Base-by-base conservation (phyloP, 2,797 vertebrate species). In the Alectoris magna region DNA sequence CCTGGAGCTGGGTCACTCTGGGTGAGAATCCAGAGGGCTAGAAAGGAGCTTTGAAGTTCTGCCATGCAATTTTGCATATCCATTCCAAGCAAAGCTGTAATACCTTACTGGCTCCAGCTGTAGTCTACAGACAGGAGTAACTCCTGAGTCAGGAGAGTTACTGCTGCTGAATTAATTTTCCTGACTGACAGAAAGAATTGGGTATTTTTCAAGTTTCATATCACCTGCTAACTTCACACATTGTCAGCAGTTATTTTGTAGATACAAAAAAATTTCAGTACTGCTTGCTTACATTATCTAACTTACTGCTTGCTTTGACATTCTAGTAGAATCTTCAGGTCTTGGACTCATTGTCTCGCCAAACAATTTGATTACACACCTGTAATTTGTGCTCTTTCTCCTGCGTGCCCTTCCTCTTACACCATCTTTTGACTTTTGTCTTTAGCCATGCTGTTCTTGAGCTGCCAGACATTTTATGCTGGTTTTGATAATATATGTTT, bases 241-340 rank as follows among this genome's bases (percentile, higher is more conserved):
- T 80, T 72, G 78, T 87, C 71, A 64, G 64, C 68, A 89, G 67
- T 36, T 79, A 51, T 58, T 59, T 81, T 11, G 0, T 24, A 70
- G 24, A 93, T 83, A 87, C 74, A 55, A 29, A 55, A 84, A 72
- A 73, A 79, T 81, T 84, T 89, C 85, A 74, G 59, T 76, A 73
- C 59, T 69, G 31, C 90, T 68, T 91, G 41, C 75, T 79, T 87
- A 34, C 17, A 26, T 41, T 56, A 48, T 70, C 73, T 63, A 63
- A 63, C 6, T 41, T 29, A 14, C 18, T 29, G 27, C 27, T 18
- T 94, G 34, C 34, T 95, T 92, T 87, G 58, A 88, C 84, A 91
- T 76, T 84, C 76, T 51, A 77, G 49, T 59, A 68, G 49, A 77
- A 68, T 36, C 24, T 79, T 94, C 70, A 82, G 41, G 43, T 55